Base-by-base conservation (phyloP, 37 sponge, comb jelly and placozoan species). In the Halisarca cf. caerulea region DNA sequence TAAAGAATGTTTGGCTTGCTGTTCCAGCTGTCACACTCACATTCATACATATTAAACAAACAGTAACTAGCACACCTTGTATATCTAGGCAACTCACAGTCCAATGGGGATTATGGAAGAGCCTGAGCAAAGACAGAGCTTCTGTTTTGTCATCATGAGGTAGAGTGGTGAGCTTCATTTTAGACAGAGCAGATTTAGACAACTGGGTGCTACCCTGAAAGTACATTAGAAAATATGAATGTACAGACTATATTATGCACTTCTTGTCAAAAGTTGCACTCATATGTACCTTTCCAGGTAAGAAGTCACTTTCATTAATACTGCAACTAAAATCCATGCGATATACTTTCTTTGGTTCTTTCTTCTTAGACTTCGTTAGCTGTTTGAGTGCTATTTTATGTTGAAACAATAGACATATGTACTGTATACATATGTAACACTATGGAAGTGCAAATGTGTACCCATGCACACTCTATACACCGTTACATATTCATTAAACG, bases 61-160 rank as follows among this genome's bases (percentile, higher is more conserved):
- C n/a, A n/a, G n/a, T n/a, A n/a, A n/a, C n/a, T n/a, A n/a, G n/a
- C n/a, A n/a, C n/a, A n/a, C n/a, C n/a, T n/a, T n/a, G n/a, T n/a
- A n/a, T n/a, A n/a, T n/a, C n/a, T n/a, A n/a, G 6, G 51, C 11
- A 6, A 47, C 51, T 47, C 72, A 93, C 94, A 82, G 69, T 88
- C 86, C 68, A 82, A 2, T 87, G 58, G 38, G 94, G 91, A 53
- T 71, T 80, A 21, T 17, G 36, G 80, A 94, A 94, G 35, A 91
- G 64, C 53, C 68, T 57, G 34, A 66, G 51, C 5, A 94, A 80
- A 2, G 61, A 28, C 17, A 78, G 71, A 8, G 58, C 55, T 30
- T 78, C 73, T 8, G 75, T 82, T 23, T 89, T 79, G 11, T 28
- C 47, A 55, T 85, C 81, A 8, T 74, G 62, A 59, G 95, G 95